Base-by-base conservation (phyloP, 2,113 vertebrate genomes). In the Irena cyanogastra region DNA sequence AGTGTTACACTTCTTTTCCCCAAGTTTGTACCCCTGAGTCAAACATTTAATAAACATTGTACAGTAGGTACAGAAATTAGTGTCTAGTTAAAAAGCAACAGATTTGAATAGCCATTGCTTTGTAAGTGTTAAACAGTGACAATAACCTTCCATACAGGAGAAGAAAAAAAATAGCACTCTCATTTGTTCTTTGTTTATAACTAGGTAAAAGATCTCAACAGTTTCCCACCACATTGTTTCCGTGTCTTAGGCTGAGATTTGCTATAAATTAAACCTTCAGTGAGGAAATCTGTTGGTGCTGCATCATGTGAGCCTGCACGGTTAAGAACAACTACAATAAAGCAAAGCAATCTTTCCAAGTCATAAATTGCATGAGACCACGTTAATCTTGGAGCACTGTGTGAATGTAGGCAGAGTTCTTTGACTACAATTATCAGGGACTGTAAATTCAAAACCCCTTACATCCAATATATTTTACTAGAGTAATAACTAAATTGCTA, bases 1-100 rank as follows among this genome's bases (percentile, higher is more conserved):
- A 97, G 98, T 97, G 97, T 97, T 90, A 92, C 9, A 95, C 97
- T 92, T 84, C 95, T 88, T 94, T 79, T 56, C 79, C 97, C 97
- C 96, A 97, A 78, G 95, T 97, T 96, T 97, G 97, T 74, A 98
- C 97, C 97, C 98, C 98, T 98, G 98, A 98, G 98, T 97, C 95
- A 96, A 96, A 95, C 95, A 96, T 83, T 96, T 91, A 96, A 96
- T 91, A 94, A 94, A 96, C 93, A 88, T 91, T 91, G 89, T 97
- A 97, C 96, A 97, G 97, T 86, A 98, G 97, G 97, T 97, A 98
- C 94, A 94, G 96, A 96, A 97, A 94, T 72, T 93, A 97, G 50
- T 57, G 90, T 94, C 78, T 94, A 93, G 91, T 94, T 91, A 89
- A 86, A 93, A 93, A 94, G 96, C 88, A 94, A 97, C 89, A 97